Evolutionary conservation across 92 coral and sea anemone genomes (phyloP).

Genomic region (Zoanthus sociatus): DNA sequence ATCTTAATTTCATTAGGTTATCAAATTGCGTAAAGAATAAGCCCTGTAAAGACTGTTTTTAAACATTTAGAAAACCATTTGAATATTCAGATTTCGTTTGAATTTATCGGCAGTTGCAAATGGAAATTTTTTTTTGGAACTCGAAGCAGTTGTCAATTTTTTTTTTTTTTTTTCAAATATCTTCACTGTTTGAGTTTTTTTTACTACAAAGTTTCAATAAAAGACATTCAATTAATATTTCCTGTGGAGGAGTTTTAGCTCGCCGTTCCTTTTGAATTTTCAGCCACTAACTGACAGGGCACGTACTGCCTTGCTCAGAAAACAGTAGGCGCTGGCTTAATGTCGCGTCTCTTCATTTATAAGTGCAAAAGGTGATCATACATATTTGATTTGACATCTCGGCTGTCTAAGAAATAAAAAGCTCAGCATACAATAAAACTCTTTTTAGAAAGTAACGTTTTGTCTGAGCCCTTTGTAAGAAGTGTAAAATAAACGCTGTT

Average conservation of each 20-base stretch:
- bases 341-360: constrained; percentile 27
- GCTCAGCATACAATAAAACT: neutral
- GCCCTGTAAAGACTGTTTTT: too few relatives aligned
- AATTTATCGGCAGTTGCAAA: neutral
- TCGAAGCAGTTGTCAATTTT: neutral
- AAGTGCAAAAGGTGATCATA: constrained; percentile 17
- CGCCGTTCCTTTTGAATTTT: constrained; percentile 10
- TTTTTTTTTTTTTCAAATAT: neutral
- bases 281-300: neutral
- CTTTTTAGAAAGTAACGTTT: neutral
- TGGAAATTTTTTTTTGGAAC: neutral
- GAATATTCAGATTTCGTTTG: neutral
- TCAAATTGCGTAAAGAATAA: too few relatives aligned
- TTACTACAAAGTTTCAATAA: neutral
- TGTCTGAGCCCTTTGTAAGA: neutral
- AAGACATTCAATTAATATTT: neutral
- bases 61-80: neutral
- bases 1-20: constrained; percentile 11
- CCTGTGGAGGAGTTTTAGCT: constrained; percentile 18
- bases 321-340: constrained; percentile 17
- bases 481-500: too few relatives aligned
- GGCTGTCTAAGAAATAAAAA: constrained; percentile 23
- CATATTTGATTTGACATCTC: neutral
- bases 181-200: neutral
- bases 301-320: neutral